Evolutionary conservation across 2,113 vertebrate genomes (phyloP).

Genomic region (Spilogale gracilis): DNA sequence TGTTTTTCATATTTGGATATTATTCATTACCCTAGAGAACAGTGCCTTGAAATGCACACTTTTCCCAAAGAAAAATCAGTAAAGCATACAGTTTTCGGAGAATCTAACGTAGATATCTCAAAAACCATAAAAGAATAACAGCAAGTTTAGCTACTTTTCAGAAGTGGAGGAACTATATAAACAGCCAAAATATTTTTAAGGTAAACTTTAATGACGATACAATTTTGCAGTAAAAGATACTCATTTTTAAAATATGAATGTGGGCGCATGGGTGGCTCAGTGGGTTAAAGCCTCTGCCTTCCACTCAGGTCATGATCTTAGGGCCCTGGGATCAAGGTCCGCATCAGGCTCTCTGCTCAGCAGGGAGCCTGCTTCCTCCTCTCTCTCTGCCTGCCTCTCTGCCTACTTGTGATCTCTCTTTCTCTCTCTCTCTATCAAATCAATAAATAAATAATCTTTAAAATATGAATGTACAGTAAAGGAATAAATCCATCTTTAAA

Average conservation of each 20-base stretch:
- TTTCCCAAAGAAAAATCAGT: neutral
- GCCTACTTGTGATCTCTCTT: no score
- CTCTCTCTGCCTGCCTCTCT: no score
- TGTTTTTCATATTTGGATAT: neutral
- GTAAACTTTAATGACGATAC: neutral
- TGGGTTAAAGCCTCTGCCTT: no score
- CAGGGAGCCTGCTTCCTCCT: no score
- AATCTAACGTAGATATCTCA: neutral
- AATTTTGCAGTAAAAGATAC: neutral
- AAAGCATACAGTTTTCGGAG: neutral
- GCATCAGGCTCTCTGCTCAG: no score
- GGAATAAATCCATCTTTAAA: slow-evolving; percentile 9
- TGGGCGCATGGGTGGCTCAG: no score
- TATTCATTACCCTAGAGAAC: neutral
- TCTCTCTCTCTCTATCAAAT: no score
- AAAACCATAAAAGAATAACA: slow-evolving; percentile 34
- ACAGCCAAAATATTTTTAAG: slow-evolving; percentile 1
- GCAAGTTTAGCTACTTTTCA: neutral
- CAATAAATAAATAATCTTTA: neutral
- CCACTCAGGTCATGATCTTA: no score
- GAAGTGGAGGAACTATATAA: neutral
- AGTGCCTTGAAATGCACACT: neutral
- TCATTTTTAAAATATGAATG: neutral
- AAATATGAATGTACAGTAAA: neutral
- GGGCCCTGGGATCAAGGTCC: no score